These are phyloP conservation scores for Zosterops hypoxanthus DNA, from an alignment of 2,113 vertebrate genomes.

Conservation along the genomic window DNA sequence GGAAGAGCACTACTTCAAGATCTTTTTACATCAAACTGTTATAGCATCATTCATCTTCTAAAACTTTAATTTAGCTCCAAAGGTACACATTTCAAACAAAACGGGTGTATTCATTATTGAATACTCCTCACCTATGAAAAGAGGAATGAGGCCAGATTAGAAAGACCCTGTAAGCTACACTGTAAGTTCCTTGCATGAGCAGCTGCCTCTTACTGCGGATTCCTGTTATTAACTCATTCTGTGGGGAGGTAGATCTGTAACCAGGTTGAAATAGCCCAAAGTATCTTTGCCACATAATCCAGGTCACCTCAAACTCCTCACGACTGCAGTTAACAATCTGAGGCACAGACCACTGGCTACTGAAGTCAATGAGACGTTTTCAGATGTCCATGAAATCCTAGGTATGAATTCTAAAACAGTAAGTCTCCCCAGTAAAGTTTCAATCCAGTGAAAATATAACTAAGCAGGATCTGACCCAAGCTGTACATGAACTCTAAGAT, in stretches of 20 bases:
- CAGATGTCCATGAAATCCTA: neutral
- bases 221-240: neutral
- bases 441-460: neutral
- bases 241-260: neutral
- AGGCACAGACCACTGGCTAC: neutral
- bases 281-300: neutral
- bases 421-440: neutral
- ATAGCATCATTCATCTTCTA: neutral
- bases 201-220: neutral
- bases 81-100: neutral
- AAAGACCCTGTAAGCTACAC: neutral
- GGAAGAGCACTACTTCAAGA: neutral
- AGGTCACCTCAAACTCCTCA: neutral
- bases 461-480: neutral
- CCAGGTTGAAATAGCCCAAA: neutral
- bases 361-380: neutral
- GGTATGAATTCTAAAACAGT: neutral
- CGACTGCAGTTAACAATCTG: neutral
- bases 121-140: neutral
- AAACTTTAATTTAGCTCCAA: neutral
- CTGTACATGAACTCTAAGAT: neutral
- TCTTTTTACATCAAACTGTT: neutral
- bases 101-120: neutral
- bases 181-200: neutral
- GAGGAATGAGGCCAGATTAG: neutral